Evolutionary conservation across 2,113 vertebrate species (phyloP).

Genomic region (Menura novaehollandiae): DNA sequence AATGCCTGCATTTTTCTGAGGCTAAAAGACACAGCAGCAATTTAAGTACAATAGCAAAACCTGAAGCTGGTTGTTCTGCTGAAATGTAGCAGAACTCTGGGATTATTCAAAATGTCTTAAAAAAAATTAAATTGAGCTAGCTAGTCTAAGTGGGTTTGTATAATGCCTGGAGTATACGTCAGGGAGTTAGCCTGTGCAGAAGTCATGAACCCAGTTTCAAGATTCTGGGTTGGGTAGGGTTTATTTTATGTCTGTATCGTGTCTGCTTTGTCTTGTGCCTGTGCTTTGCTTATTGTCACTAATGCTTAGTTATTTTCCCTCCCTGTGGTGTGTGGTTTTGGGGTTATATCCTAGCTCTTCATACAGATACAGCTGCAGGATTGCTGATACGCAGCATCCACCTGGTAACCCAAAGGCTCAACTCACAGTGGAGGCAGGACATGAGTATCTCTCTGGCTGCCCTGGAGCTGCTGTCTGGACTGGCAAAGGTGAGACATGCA

Average conservation of each 20-base stretch:
- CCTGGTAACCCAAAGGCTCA: slow-evolving; percentile 93
- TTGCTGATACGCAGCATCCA: slow-evolving; percentile 95
- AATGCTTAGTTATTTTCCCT: slow-evolving; percentile 86
- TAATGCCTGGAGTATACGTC: background rate
- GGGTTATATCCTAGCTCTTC: slow-evolving; percentile 96
- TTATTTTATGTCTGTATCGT: slow-evolving; percentile 63
- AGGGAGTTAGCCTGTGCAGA: background rate
- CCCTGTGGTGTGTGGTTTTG: slow-evolving; percentile 83
- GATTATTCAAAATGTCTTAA: background rate
- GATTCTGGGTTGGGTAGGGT: background rate
- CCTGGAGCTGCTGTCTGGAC: slow-evolving; percentile 90
- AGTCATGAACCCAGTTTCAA: background rate
- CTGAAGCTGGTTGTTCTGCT: background rate
- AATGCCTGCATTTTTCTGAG: background rate
- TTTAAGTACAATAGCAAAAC: background rate
- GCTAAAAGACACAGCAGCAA: background rate
- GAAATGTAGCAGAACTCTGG: background rate
- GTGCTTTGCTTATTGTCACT: slow-evolving; percentile 82
- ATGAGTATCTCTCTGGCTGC: slow-evolving; percentile 96
- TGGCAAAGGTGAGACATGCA: slow-evolving; percentile 86
- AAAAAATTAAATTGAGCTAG: background rate
- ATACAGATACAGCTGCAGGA: slow-evolving; percentile 95
- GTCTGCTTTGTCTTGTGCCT: slow-evolving; percentile 75
- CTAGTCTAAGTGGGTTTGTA: background rate
- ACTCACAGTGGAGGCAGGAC: slow-evolving; percentile 92